A percentile compares a stretch with the other conserved stretches of the same genome.
These are phyloP conservation scores for Sphaerophoria taeniata DNA, from an alignment of 2,888 invertebrate genomes.

Conservation along the genomic window DNA sequence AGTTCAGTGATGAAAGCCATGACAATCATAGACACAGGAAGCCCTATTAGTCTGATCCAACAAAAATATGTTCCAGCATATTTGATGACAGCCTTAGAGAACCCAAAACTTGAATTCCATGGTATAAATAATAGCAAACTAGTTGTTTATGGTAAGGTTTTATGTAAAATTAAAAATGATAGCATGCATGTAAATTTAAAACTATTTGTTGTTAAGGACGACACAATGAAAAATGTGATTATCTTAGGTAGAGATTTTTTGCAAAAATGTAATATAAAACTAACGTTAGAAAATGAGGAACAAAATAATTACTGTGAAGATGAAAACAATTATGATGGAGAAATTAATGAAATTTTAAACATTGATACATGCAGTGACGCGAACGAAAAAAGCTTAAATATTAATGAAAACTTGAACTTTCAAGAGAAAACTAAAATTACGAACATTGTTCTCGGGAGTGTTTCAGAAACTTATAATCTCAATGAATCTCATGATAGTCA, in stretches of 20 bases:
- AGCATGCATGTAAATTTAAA: constrained; percentile 7
- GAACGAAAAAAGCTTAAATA: background rate
- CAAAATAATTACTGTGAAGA: background rate
- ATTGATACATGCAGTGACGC: constrained; percentile 9
- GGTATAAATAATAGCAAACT: constrained; percentile 29
- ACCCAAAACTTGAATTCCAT: no score
- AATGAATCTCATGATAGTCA: background rate
- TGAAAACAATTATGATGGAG: background rate
- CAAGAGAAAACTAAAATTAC: background rate
- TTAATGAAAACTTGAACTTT: constrained; percentile 20
- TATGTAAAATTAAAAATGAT: constrained; percentile 26
- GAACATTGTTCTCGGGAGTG: background rate
- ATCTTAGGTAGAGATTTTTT: constrained; percentile 42
- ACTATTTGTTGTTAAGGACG: constrained; percentile 25
- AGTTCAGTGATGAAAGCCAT: constrained; percentile 18
- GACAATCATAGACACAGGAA: background rate
- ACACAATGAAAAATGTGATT: constrained; percentile 39
- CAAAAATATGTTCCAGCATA: constrained; percentile 28
- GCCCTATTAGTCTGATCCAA: constrained; percentile 24
- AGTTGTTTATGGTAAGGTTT: constrained; percentile 28
- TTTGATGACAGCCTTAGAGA: constrained; percentile 36
- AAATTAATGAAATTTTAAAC: constrained; percentile 2
- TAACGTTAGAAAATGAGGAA: constrained; percentile 18
- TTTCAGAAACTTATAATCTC: background rate
- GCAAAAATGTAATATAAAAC: constrained; percentile 32